Conservation (phyloP, 30 jellyfish, hydroid and myxozoan genomes). For the Aurelia sp. region DNA sequence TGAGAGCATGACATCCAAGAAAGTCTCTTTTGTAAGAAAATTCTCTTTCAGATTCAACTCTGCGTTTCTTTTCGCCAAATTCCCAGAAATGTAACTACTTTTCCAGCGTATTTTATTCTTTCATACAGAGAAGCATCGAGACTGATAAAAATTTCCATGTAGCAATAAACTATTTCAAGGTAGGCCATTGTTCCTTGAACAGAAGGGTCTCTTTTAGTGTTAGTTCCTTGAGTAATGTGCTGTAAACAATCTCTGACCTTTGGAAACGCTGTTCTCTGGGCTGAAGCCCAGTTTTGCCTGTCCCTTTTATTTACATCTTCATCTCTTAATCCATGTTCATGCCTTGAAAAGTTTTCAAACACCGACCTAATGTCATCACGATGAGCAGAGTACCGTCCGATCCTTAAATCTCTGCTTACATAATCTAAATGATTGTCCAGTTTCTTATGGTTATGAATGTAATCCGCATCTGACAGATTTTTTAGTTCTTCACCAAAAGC, state of each 20-base stretch:
- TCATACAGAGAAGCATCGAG: conserved; percentile 28
- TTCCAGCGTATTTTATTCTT: conserved; percentile 34
- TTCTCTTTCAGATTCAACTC: conserved; percentile 21
- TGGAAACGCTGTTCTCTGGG: conserved; percentile 14
- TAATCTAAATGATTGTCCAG: conserved; percentile 36
- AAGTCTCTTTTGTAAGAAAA: conserved; percentile 35
- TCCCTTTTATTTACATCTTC: conserved; percentile 25
- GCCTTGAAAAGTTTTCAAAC: conserved; percentile 7
- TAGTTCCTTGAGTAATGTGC: conserved; percentile 4
- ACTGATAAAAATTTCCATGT: conserved; percentile 49
- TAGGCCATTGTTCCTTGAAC: conserved; percentile 39
- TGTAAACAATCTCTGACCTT: conserved; percentile 6
- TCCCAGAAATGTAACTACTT: conserved; percentile 42
- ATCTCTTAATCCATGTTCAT: conserved; percentile 26
- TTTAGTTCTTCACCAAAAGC: background rate
- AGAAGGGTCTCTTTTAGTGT: conserved; percentile 36
- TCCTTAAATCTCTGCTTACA: conserved; percentile 21
- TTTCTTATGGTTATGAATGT: conserved; percentile 18
- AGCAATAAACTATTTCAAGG: conserved; percentile 21
- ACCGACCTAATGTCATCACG: conserved; percentile 18
- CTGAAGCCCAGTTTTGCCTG: conserved; percentile 48
- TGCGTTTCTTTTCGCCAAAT: conserved; percentile 52
- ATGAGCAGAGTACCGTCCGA: conserved; percentile 18
- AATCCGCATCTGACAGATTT: conserved; percentile 15
- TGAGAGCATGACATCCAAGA: conserved; percentile 27